Percentiles rank a stretch among this genome's conserved stretches.
Conservation (phyloP, 2,888 invertebrate species). For the Rhopalosiphum nymphaeae region DNA sequence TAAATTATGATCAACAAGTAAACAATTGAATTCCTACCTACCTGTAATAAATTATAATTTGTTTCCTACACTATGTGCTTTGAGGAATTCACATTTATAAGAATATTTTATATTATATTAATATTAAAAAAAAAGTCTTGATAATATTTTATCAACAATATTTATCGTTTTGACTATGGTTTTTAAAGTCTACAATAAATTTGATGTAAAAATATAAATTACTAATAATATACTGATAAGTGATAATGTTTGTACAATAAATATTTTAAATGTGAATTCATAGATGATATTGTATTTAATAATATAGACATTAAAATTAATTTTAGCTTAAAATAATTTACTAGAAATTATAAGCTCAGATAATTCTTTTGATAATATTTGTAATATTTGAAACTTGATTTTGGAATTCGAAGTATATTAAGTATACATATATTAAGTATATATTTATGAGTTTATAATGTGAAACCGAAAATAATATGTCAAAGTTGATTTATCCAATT, state of each 20-base stretch:
- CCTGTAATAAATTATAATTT: background rate
- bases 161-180: background rate
- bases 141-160: background rate
- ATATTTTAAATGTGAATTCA: background rate
- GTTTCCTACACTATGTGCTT: background rate
- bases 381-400: background rate
- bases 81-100: background rate
- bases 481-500: background rate
- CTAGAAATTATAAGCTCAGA: background rate
- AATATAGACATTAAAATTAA: background rate
- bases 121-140: background rate
- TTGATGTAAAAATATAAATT: background rate
- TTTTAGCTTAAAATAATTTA: background rate
- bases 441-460: background rate
- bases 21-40: background rate
- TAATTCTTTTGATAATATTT: background rate
- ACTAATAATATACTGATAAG: background rate
- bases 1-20: background rate
- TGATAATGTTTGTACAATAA: slow-evolving; percentile 7
- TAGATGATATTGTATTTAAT: background rate
- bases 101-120: background rate
- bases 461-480: background rate
- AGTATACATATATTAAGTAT: too few relatives aligned
- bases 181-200: background rate
- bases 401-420: background rate